A percentile compares a stretch with the other conserved stretches of the same genome.
Conservation (phyloP, 2,113 vertebrate genomes). For the Kryptolebias marmoratus region DNA sequence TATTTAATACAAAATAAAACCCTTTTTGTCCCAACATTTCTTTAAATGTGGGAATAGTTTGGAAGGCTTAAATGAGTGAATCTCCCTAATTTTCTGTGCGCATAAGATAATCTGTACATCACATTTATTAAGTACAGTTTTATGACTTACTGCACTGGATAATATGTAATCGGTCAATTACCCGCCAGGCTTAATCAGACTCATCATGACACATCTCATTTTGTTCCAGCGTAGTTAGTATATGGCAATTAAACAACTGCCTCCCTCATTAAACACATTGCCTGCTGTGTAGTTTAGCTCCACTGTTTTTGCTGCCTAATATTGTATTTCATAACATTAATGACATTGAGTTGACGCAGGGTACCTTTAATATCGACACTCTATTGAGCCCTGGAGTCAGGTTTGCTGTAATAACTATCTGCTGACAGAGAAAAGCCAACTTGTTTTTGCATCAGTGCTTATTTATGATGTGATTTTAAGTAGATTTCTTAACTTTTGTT, state of each 20-base stretch:
- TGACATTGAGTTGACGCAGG: neutral
- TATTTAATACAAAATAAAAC: neutral
- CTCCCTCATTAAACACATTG: constrained; percentile 4
- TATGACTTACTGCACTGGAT: neutral
- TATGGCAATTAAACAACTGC: constrained; percentile 8
- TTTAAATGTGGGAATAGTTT: neutral
- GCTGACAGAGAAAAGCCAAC: neutral
- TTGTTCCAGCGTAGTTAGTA: constrained; percentile 7
- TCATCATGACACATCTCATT: neutral
- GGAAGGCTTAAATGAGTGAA: neutral
- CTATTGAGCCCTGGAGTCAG: neutral
- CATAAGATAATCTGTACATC: neutral
- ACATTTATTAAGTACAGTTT: neutral
- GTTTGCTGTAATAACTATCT: constrained; percentile 10
- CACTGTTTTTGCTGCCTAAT: constrained; percentile 9
- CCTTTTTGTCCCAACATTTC: neutral
- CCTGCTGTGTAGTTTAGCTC: neutral
- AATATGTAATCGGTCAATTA: neutral
- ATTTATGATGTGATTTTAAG: neutral
- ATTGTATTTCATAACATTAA: constrained; percentile 15
- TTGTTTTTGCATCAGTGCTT: neutral
- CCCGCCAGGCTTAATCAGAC: constrained; percentile 9
- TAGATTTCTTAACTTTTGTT: neutral
- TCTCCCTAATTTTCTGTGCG: neutral
- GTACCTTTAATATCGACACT: neutral